These are phyloP conservation scores for Drosophila kurseongensis DNA, from an alignment of 1,140 invertebrate species.

Conservation along the genomic window DNA sequence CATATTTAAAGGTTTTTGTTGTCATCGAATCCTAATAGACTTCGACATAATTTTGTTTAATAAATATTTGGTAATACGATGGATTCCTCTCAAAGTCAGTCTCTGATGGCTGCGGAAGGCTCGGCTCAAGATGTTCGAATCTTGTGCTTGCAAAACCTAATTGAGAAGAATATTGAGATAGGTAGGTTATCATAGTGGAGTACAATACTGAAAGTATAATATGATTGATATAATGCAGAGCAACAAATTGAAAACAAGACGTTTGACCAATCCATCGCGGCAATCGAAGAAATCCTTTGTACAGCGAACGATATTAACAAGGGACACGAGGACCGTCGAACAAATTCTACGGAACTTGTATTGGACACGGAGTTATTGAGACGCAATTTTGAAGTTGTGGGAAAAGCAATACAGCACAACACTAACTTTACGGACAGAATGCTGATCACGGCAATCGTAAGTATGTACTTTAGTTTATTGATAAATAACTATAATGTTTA, in stretches of 20 bases:
- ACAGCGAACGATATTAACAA: constrained; percentile 51
- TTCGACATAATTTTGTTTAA: background rate
- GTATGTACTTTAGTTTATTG: constrained; percentile 2
- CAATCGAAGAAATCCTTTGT: constrained; percentile 44
- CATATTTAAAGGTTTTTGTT: constrained; percentile 2
- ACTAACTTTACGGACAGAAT: constrained; percentile 56
- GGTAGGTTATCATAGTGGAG: constrained; percentile 21
- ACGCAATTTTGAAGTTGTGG: constrained; percentile 60
- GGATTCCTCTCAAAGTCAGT: constrained; percentile 5
- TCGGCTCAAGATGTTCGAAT: constrained; percentile 32
- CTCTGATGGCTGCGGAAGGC: background rate
- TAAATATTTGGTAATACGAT: constrained; percentile 1
- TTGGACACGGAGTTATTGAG: constrained; percentile 62
- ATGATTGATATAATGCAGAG: constrained; percentile 21
- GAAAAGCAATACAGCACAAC: constrained; percentile 59
- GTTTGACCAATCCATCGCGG: constrained; percentile 50
- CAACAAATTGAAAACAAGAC: constrained; percentile 49
- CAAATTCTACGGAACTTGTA: constrained; percentile 56
- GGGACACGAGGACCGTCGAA: constrained; percentile 45
- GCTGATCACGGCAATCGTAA: constrained; percentile 55
- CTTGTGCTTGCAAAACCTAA: constrained; percentile 52
- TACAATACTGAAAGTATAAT: background rate
- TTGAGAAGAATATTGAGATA: constrained; percentile 63
- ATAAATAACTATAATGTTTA: background rate
- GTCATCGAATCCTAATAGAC: background rate